Evolutionary conservation across 2,113 vertebrate species (phyloP).

Genomic region (Odontophorus gujanensis): DNA sequence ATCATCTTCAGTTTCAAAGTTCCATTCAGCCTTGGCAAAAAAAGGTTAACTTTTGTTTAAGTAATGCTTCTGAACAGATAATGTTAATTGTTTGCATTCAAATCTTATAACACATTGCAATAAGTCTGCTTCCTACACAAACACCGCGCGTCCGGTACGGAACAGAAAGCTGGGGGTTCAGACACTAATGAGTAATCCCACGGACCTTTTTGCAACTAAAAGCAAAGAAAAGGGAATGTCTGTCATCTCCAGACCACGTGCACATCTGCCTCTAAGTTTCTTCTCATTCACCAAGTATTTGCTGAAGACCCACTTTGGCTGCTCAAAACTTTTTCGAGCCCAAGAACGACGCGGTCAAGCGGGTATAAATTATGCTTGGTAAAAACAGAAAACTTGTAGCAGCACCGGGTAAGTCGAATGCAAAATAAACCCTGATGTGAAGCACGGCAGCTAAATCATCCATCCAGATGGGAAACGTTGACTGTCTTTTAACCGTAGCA

Average conservation of each 20-base stretch:
- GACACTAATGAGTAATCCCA: background rate
- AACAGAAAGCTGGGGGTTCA: background rate
- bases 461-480: slow-evolving; percentile 10
- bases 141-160: fast-evolving
- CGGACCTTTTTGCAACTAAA: background rate
- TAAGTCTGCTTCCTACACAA: slow-evolving; percentile 35
- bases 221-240: background rate
- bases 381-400: slow-evolving; percentile 17
- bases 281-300: background rate
- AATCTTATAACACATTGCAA: slow-evolving; percentile 21
- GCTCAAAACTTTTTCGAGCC: slow-evolving; percentile 24
- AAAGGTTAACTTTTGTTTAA: slow-evolving; percentile 41
- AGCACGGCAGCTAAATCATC: slow-evolving; percentile 35
- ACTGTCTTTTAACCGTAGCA: background rate
- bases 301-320: slow-evolving; percentile 16
- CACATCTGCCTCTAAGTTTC: background rate
- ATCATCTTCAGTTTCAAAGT: background rate
- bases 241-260: background rate
- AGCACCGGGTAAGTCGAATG: background rate
- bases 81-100: slow-evolving; percentile 59
- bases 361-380: background rate
- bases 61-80: slow-evolving; percentile 44
- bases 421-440: slow-evolving; percentile 22
- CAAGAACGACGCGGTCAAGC: slow-evolving; percentile 7
- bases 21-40: slow-evolving; percentile 15